Evolutionary conservation across 1,140 invertebrate genomes (phyloP).

Genomic region (Ctenoplectra terminalis): DNA sequence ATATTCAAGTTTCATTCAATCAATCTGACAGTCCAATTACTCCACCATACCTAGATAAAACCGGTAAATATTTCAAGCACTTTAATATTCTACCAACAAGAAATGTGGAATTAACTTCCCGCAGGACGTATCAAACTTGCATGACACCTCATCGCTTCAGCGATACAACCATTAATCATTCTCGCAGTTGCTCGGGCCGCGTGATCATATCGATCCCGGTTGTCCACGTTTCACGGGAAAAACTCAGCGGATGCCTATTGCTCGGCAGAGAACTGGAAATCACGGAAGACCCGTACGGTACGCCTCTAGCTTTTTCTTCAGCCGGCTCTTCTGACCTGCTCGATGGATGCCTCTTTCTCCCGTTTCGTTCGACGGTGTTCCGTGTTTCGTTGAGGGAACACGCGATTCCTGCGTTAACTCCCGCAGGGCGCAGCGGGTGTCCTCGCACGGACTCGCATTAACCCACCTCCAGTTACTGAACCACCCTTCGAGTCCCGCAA

Average conservation of each 20-base stretch:
- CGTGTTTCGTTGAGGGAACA: slow-evolving; percentile 72
- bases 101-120: background rate
- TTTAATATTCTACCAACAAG: background rate
- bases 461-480: slow-evolving; percentile 67
- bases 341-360: slow-evolving; percentile 35
- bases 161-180: background rate
- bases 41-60: background rate
- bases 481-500: slow-evolving; percentile 19
- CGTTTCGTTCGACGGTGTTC: slow-evolving; percentile 57
- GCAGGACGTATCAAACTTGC: background rate
- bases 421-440: slow-evolving; percentile 78
- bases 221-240: background rate
- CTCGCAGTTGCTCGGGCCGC: background rate
- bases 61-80: background rate
- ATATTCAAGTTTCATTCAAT: background rate
- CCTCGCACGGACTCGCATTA: slow-evolving; percentile 78
- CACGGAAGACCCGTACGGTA: slow-evolving; percentile 32
- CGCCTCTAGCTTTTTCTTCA: background rate
- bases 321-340: slow-evolving; percentile 5
- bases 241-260: background rate
- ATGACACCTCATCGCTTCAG: background rate
- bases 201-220: background rate
- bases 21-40: slow-evolving; percentile 5
- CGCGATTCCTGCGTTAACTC: slow-evolving; percentile 82
- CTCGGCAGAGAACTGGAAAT: slow-evolving; percentile 43